These are phyloP conservation scores for Spodoptera exigua DNA, from an alignment of 2,888 invertebrate genomes.

Conservation along the genomic window DNA sequence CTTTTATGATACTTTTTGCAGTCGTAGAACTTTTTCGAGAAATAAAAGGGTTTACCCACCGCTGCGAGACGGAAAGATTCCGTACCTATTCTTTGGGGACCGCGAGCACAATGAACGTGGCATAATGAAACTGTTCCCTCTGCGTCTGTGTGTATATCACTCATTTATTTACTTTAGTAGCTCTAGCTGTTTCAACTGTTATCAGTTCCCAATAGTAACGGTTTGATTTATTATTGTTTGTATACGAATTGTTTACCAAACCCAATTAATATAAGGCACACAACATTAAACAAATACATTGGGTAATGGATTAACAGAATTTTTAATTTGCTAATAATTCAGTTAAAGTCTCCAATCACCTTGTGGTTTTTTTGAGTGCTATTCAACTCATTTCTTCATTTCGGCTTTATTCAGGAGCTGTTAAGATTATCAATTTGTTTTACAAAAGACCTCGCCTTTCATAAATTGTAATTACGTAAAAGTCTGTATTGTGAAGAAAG, in stretches of 20 bases:
- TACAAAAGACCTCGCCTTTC: neutral
- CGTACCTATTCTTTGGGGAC: conserved; percentile 68
- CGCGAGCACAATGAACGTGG: conserved; percentile 70
- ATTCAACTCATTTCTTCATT: conserved; percentile 14
- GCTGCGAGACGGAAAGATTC: conserved; percentile 67
- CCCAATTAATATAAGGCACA: conserved; percentile 16
- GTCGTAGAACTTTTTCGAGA: conserved; percentile 67
- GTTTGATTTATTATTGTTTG: conserved; percentile 59
- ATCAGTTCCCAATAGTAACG: conserved; percentile 46
- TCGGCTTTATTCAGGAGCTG: neutral
- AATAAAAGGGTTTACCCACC: conserved; percentile 74
- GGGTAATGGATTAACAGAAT: conserved; percentile 1
- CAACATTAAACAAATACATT: too few relatives aligned
- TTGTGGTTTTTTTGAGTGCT: conserved; percentile 14
- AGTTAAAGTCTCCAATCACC: too few relatives aligned
- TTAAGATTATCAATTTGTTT: conserved; percentile 13
- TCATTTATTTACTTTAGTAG: conserved; percentile 62
- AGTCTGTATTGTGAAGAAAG: neutral
- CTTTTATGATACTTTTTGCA: conserved; percentile 68
- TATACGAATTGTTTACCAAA: conserved; percentile 53
- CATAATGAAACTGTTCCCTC: conserved; percentile 76
- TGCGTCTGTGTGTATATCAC: conserved; percentile 64
- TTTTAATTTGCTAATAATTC: neutral
- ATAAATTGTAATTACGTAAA: conserved; percentile 8
- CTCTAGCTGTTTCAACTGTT: conserved; percentile 52